Evolutionary conservation across 2,888 invertebrate genomes (phyloP).

Genomic region (Ennomos erosarius): DNA sequence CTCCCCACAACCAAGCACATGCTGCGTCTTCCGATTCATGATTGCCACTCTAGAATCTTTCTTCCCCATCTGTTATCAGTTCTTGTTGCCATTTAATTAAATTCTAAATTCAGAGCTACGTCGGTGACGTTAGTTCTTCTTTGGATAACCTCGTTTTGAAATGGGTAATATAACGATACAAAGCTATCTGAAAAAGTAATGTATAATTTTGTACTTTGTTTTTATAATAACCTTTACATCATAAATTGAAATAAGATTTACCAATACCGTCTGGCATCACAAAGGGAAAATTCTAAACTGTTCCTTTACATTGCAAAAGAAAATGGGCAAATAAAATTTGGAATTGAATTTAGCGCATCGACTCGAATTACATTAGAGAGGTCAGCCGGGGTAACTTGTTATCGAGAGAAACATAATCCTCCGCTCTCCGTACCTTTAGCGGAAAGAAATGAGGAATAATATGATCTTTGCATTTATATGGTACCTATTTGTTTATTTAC

Average conservation of each 20-base stretch:
- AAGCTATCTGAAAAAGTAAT: too few relatives aligned
- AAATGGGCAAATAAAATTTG: constrained; percentile 50
- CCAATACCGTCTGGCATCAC: neutral
- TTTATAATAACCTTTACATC: neutral
- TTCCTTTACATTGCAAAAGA: constrained; percentile 7
- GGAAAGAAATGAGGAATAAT: constrained; percentile 14
- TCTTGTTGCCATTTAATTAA: too few relatives aligned
- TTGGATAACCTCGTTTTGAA: too few relatives aligned
- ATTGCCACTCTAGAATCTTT: too few relatives aligned
- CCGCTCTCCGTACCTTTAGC: constrained; percentile 29
- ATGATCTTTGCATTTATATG: neutral
- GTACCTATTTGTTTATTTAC: neutral
- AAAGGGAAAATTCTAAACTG: constrained; percentile 6
- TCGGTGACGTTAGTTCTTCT: too few relatives aligned
- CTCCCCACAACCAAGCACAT: too few relatives aligned
- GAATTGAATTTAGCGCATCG: constrained; percentile 56
- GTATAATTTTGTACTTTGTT: too few relatives aligned
- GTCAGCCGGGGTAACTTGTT: constrained; percentile 58
- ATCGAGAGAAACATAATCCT: constrained; percentile 61
- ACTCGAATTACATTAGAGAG: constrained; percentile 51
- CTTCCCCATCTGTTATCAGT: too few relatives aligned
- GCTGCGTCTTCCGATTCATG: too few relatives aligned
- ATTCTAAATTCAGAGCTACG: too few relatives aligned
- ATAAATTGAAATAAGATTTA: neutral
- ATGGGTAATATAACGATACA: too few relatives aligned